Conservation (phyloP, 92 coral and sea anemone species). For the Actinernus sp. region DNA sequence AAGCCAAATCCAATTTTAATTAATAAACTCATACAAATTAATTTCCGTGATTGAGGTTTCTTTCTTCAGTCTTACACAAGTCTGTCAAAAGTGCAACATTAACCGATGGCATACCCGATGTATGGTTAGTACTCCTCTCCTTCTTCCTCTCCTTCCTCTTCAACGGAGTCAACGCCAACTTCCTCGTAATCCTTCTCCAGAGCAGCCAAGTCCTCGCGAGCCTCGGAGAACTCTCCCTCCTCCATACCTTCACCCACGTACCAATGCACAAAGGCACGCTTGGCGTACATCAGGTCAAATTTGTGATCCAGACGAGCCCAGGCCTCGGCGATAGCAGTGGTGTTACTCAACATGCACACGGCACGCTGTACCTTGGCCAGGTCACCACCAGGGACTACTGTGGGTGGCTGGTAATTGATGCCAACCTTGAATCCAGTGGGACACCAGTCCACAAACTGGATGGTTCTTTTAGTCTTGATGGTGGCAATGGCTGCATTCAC, state of each 20-base stretch:
- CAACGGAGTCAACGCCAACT: constrained; percentile 75
- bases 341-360: constrained; percentile 97
- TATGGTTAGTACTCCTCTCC: constrained; percentile 72
- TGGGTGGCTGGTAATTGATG: constrained; percentile 96
- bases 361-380: constrained; percentile 98
- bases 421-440: constrained; percentile 90
- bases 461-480: constrained; percentile 77
- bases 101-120: no score
- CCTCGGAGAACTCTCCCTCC: constrained; percentile 94
- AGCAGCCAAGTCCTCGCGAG: constrained; percentile 94
- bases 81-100: no score
- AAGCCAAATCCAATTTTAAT: no score
- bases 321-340: constrained; percentile 96
- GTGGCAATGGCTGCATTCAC: constrained; percentile 86
- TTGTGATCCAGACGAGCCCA: constrained; percentile 80
- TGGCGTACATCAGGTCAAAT: constrained; percentile 81
- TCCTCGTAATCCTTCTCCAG: constrained; percentile 98
- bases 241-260: constrained; percentile 95
- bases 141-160: constrained; percentile 78
- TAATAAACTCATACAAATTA: no score
- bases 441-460: constrained; percentile 84
- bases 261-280: constrained; percentile 97
- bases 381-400: constrained; percentile 95
- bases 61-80: no score
- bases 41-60: no score